Conservation (phyloP, 2,113 vertebrate species). For the Copsychus sechellarum region DNA sequence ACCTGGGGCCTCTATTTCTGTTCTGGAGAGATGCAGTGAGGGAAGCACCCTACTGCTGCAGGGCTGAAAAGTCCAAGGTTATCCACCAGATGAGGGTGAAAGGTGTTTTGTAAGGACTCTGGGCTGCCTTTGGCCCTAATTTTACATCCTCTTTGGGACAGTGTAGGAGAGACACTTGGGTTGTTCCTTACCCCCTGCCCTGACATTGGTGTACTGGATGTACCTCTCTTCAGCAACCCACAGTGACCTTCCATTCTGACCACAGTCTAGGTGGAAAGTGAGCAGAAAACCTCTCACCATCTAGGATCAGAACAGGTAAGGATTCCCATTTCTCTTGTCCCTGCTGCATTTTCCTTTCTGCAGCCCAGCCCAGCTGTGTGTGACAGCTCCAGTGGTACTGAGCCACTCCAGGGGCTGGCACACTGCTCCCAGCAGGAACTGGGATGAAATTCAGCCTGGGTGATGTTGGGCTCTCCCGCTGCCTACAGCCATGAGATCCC, state of each 20-base stretch:
- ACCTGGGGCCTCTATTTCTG: neutral
- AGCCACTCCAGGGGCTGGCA: neutral
- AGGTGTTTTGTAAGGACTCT: neutral
- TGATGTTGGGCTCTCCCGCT: accelerated
- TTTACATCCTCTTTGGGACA: neutral
- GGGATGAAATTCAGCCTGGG: neutral
- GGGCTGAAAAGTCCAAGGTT: neutral
- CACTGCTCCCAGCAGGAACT: neutral
- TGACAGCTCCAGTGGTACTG: neutral
- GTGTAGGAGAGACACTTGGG: neutral
- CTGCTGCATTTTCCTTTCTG: neutral
- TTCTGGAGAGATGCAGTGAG: neutral
- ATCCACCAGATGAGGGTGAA: too few relatives aligned
- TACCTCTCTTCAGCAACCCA: neutral
- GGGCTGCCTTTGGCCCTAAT: neutral
- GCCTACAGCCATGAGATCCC: neutral
- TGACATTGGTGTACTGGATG: neutral
- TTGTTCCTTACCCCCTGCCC: neutral
- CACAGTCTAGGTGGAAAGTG: accelerated
- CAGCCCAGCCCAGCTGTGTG: neutral
- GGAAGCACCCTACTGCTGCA: neutral
- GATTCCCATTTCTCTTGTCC: neutral
- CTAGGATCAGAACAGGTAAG: neutral
- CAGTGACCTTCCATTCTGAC: neutral
- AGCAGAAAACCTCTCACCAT: neutral